Percentiles rank a stretch among this genome's conserved stretches.
phyloP scores from a whole-genome alignment of 1,140 invertebrate genomes.

The Holcopasites calliopsidis region DNA sequence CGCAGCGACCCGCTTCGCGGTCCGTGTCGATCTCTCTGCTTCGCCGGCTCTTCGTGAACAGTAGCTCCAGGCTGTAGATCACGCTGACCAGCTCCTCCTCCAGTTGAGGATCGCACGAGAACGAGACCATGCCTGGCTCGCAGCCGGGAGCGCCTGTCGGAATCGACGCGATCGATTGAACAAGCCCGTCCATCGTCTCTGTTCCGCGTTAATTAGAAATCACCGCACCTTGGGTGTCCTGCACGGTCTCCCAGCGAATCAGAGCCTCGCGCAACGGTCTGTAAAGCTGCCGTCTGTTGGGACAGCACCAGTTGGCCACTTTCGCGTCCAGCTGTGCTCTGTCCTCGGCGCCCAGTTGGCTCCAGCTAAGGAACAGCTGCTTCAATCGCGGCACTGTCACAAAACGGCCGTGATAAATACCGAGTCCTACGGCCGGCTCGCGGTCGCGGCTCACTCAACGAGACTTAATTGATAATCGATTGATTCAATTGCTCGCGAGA shows the following conservation, averaged over 20 bases:
- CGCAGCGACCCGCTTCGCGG: background rate
- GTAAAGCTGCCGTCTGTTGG: constrained; percentile 36
- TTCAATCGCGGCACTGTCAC: constrained; percentile 40
- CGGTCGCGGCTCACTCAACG: background rate
- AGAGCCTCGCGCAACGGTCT: constrained; percentile 39
- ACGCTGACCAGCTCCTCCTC: constrained; percentile 42
- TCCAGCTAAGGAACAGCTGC: constrained; percentile 43
- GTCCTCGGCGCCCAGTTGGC: constrained; percentile 32
- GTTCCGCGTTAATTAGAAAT: too few relatives aligned
- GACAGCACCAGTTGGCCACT: constrained; percentile 28
- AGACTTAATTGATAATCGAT: background rate
- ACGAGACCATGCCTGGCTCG: constrained; percentile 44
- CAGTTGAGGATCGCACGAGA: constrained; percentile 38
- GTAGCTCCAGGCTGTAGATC: constrained; percentile 28
- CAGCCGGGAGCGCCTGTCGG: constrained; percentile 43
- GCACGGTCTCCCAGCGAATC: constrained; percentile 43
- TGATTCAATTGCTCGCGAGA: too few relatives aligned
- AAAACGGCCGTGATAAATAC: constrained; percentile 32
- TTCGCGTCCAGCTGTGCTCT: constrained; percentile 28
- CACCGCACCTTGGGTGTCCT: constrained; percentile 44
- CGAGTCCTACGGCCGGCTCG: constrained; percentile 13
- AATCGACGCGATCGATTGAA: too few relatives aligned
- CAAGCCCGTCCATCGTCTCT: too few relatives aligned
- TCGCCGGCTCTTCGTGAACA: constrained; percentile 19
- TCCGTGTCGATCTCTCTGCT: constrained; percentile 2